These are phyloP conservation scores for Heliconius eleuchia DNA, from an alignment of 1,140 invertebrate species.

Conservation along the genomic window DNA sequence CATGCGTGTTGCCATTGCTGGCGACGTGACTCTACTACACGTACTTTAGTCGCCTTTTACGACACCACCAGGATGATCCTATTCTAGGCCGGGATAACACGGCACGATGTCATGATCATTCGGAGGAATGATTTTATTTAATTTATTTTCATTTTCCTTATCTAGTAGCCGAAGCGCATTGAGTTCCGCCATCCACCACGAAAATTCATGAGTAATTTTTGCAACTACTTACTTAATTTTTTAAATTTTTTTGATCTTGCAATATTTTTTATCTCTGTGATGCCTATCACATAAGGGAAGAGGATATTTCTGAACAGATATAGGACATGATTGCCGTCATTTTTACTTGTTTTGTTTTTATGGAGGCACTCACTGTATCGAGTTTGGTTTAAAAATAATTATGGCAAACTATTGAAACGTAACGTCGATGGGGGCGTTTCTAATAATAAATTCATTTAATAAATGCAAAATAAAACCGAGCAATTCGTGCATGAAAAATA, in stretches of 20 bases:
- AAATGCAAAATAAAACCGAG: not conserved
- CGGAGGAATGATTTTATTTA: too few species aligned
- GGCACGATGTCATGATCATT: too few species aligned
- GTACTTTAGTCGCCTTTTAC: too few species aligned
- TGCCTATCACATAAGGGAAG: not conserved
- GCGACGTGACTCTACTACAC: too few species aligned
- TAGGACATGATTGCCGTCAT: not conserved
- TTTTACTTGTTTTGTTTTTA: slow-evolving; percentile 1
- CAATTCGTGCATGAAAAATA: too few species aligned
- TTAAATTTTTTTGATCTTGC: not conserved
- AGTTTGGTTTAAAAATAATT: not conserved
- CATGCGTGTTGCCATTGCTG: too few species aligned
- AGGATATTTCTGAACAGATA: not conserved
- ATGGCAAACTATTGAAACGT: not conserved
- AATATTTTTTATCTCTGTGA: not conserved
- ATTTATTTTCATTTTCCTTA: too few species aligned
- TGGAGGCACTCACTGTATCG: not conserved
- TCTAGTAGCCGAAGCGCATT: too few species aligned
- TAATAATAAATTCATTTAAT: not conserved
- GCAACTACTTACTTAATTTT: not conserved
- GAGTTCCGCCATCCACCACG: not conserved
- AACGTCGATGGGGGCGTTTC: not conserved
- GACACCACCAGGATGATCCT: too few species aligned
- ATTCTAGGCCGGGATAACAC: too few species aligned
- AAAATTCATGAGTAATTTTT: not conserved